Evolutionary conservation across 2,113 vertebrate genomes (phyloP), one percentile per base, ranked within the genome.

Genomic region (Tiliqua scincoides): DNA sequence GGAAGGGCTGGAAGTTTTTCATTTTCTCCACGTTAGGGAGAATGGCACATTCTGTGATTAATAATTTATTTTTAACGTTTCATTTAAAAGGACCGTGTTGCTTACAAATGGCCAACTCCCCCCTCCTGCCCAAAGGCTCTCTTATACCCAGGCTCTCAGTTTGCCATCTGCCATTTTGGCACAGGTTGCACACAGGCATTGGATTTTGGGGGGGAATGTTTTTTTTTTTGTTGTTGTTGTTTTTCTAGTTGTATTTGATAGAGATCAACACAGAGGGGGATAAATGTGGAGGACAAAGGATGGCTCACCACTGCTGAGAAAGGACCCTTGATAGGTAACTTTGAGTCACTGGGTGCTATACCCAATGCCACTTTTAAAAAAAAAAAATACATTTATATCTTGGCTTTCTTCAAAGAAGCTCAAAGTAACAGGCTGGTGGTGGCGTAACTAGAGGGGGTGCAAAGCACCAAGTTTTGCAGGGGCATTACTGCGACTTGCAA

Each of bases 41-140:
- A 72, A 88, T 63, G 85, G 84, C 25, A 91, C 88, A 79, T 32
- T 91, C 30, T 1, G 59, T 87, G 91, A 84, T 89, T 92, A 82
- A 85, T 93, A 89, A 85, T 73, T 74, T 10, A 62, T 57, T 79
- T 43, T 89, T 86, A 77, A 18, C 62, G 75, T 73, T 80, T 37
- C 77, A 54, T 1, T 1, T 57, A 87, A 89, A 88, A 86, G 87
- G 80, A 87, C 43, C 82, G 8, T 18, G 62, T 89, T 90, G 89
- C 93, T 80, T 71, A 86, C 93, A 87, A 17, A 81, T 85, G 87
- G 85, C 87, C 21, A 85, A 23, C 32, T 85, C 85, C 88, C 20
- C 75, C 17, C 30, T 83, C 85, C 89, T 20, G 71, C 20, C 54
- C 68, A 76, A 30, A 74, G n/a, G 40, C 85, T 83, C 21, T 90